These are phyloP conservation scores for Globia sparganii DNA, from an alignment of 2,888 invertebrate species.

Conservation along the genomic window DNA sequence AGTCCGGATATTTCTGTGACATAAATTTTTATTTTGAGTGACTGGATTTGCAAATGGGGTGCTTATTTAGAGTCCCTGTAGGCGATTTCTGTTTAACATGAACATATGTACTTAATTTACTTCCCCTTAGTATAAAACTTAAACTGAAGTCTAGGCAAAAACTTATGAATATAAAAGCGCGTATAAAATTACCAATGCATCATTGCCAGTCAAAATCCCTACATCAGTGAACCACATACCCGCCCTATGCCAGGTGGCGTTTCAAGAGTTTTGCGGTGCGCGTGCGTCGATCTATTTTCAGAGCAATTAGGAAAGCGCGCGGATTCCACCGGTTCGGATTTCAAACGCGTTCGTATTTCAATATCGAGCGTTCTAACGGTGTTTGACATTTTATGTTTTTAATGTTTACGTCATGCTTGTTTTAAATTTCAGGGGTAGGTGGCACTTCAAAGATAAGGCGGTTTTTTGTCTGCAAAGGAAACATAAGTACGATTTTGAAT, in stretches of 20 bases:
- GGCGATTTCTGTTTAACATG: not conserved
- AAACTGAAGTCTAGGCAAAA: not conserved
- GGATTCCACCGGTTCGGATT: conserved; percentile 77
- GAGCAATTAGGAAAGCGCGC: conserved; percentile 85
- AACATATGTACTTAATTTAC: not conserved
- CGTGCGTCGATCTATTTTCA: conserved; percentile 80
- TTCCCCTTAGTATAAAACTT: not conserved
- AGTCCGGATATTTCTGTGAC: conserved; percentile 45
- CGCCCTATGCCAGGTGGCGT: conserved; percentile 77
- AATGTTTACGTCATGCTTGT: conserved; percentile 23
- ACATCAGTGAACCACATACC: conserved; percentile 38
- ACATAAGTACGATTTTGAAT: not conserved
- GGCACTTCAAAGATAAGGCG: not conserved
- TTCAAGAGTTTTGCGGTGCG: conserved; percentile 68
- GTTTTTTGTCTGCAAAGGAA: not conserved
- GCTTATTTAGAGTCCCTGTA: not conserved
- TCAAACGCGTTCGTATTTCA: conserved; percentile 77
- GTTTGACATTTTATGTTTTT: conserved; percentile 39
- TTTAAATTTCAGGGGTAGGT: conserved; percentile 13
- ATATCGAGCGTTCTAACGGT: conserved; percentile 56
- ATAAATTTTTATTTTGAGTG: conserved; percentile 14
- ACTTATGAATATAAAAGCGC: not conserved
- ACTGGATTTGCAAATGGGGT: not conserved
- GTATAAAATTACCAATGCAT: not conserved
- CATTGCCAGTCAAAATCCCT: not conserved